Conservation (phyloP, 2,797 vertebrate species). For the Siniperca scherzeri region DNA sequence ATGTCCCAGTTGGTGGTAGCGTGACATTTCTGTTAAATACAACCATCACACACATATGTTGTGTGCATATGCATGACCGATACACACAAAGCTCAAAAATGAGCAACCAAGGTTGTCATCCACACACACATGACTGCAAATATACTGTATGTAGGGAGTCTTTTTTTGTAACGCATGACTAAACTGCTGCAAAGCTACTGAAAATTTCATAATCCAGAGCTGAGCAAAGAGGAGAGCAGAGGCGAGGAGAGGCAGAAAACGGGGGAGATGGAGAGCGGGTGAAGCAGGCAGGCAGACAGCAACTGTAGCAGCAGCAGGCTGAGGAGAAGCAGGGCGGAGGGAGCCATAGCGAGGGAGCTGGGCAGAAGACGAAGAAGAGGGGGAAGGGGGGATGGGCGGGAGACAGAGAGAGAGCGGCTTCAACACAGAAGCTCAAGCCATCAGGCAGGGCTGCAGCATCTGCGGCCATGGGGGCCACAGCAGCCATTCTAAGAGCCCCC, state of each 20-base stretch:
- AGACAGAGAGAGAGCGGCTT: slow-evolving; percentile 40
- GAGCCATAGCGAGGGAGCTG: slow-evolving; percentile 54
- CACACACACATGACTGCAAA: slow-evolving; percentile 39
- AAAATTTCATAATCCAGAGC: slow-evolving; percentile 86
- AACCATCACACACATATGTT: slow-evolving; percentile 13
- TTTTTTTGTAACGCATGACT: slow-evolving; percentile 80
- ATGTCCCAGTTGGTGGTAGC: slow-evolving; percentile 37
- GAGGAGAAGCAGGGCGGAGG: slow-evolving; percentile 68
- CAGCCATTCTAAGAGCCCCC: slow-evolving; percentile 50
- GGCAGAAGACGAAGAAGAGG: slow-evolving; percentile 53
- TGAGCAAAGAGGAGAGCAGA: slow-evolving; percentile 59
- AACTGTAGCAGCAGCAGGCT: slow-evolving; percentile 76
- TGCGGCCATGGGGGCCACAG: slow-evolving; percentile 57
- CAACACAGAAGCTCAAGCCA: slow-evolving; percentile 60
- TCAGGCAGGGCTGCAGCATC: slow-evolving; percentile 71
- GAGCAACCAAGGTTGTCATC: slow-evolving; percentile 14
- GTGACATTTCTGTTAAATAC: slow-evolving; percentile 60
- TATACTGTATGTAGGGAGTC: slow-evolving; percentile 55
- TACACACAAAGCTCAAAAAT: slow-evolving; percentile 26
- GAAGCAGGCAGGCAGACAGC: slow-evolving; percentile 70
- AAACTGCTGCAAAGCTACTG: slow-evolving; percentile 86
- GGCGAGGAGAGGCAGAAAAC: slow-evolving; percentile 51
- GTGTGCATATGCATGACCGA: slow-evolving; percentile 29
- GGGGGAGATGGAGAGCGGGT: slow-evolving; percentile 59
- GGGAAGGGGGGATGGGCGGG: slow-evolving; percentile 37